Evolutionary conservation across 2,797 vertebrate genomes (phyloP), one percentile per base, ranked within the genome.

Genomic region (Falco novaeseelandiae): DNA sequence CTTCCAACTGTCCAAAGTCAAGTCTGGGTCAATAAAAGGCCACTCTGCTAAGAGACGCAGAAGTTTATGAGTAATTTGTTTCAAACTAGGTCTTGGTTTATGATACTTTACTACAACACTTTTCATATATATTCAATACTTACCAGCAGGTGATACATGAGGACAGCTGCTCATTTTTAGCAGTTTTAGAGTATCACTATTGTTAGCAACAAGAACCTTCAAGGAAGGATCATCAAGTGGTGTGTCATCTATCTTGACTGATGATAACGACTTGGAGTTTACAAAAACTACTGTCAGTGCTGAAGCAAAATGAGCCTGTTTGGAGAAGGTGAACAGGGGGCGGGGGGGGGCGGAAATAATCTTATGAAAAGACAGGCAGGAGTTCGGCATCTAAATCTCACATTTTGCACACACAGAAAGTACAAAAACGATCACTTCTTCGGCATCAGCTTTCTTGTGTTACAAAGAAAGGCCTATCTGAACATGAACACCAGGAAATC

Each of bases 91-190:
- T 29, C 36, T 18, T 51, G 6, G 44, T 83, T 63, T 36, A 67
- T 32, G 21, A 19, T 52, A 57, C 2, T 67, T 61, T 23, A 66
- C 5, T 12, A 48, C 32, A 92, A n/a, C 9, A 36, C 34, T 88
- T 66, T 63, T 66, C 66, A 82, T 44, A 78, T 4, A 52, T 3
- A 49, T 34, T 71, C 32, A 92, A 26, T 92, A 96, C 98, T 96
- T 96, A 98, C 98, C 98, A 92, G 98, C 98, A 89, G 98, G 98
- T 44, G 98, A 99, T 40, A 99, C 98, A 25, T 98, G 97, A 96
- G 98, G 98, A 92, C 98, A 99, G 92, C 98, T 98, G 83, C 97
- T 98, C 98, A 98, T 98, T 97, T 98, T 98, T 7, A 98, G 94
- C 40, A 98, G 95, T 91, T 97, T 98, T 19, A 99, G 91, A 40